phyloP scores from a whole-genome alignment of 2,113 vertebrate genomes.

The Chionodraco myersi region DNA sequence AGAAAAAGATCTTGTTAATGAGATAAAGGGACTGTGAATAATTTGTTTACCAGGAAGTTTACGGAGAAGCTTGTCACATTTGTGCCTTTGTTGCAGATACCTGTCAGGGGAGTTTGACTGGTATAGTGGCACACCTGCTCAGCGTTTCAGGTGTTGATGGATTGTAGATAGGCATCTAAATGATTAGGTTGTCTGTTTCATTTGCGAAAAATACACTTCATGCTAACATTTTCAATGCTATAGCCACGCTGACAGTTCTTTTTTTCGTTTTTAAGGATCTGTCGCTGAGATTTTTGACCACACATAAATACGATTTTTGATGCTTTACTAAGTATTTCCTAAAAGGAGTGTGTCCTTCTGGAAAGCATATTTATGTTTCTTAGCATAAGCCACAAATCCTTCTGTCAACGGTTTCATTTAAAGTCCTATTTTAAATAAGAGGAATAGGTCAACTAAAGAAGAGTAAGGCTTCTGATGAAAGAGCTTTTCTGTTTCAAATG shows the following conservation, averaged over 20 bases:
- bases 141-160: background rate
- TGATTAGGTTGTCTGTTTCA: background rate
- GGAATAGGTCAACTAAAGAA: background rate
- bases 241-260: background rate
- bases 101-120: slow-evolving; percentile 53
- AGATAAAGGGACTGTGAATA: background rate
- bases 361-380: background rate
- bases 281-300: background rate
- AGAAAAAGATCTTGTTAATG: background rate
- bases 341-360: background rate
- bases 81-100: slow-evolving; percentile 36
- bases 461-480: background rate
- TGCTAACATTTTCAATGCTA: background rate
- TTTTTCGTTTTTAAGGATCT: background rate
- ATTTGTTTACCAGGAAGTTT: background rate
- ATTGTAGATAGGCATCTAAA: background rate
- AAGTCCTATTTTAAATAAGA: background rate
- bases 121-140: background rate
- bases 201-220: background rate
- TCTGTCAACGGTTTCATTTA: background rate
- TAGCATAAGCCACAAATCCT: background rate
- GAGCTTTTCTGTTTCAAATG: background rate
- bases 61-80: background rate
- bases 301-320: background rate
- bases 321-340: background rate